Conservation (phyloP, 1,140 invertebrate genomes). For the Mylabris phalerata region DNA sequence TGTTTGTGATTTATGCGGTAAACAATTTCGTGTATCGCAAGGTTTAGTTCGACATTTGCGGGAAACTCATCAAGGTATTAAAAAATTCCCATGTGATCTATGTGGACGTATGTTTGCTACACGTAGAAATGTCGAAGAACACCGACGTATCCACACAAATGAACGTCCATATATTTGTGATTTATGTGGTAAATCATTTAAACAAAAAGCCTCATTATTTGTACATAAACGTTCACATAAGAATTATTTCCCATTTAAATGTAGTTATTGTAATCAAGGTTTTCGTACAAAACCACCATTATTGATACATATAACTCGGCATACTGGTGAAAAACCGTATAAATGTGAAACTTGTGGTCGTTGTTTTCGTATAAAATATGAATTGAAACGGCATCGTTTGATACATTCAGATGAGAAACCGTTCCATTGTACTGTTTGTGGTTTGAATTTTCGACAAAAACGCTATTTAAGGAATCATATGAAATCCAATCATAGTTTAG, state of each 20-base stretch:
- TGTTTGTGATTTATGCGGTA: conserved; percentile 65
- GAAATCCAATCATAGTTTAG: conserved; percentile 39
- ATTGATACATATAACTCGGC: conserved; percentile 52
- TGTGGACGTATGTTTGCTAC: conserved; percentile 49
- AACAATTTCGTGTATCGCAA: conserved; percentile 59
- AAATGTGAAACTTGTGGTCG: conserved; percentile 52
- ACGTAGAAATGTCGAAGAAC: conserved; percentile 45
- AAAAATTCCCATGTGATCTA: conserved; percentile 51
- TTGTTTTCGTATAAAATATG: conserved; percentile 45
- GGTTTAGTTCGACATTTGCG: conserved; percentile 54
- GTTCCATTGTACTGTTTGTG: conserved; percentile 43
- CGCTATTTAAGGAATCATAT: conserved; percentile 46
- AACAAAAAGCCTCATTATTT: conserved; percentile 49
- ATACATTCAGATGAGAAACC: conserved; percentile 49
- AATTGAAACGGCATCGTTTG: conserved; percentile 48
- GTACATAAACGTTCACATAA: conserved; percentile 50
- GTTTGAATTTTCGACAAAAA: conserved; percentile 44
- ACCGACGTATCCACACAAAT: conserved; percentile 41
- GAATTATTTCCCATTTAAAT: conserved; percentile 51
- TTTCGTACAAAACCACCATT: conserved; percentile 54
- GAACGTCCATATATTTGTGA: conserved; percentile 51
- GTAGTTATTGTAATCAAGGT: conserved; percentile 53
- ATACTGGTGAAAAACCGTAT: conserved; percentile 61
- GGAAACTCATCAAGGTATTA: conserved; percentile 56
- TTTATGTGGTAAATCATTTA: conserved; percentile 51